These are phyloP conservation scores for Clepsis dumicolana DNA, from an alignment of 2,888 invertebrate species.

Conservation along the genomic window DNA sequence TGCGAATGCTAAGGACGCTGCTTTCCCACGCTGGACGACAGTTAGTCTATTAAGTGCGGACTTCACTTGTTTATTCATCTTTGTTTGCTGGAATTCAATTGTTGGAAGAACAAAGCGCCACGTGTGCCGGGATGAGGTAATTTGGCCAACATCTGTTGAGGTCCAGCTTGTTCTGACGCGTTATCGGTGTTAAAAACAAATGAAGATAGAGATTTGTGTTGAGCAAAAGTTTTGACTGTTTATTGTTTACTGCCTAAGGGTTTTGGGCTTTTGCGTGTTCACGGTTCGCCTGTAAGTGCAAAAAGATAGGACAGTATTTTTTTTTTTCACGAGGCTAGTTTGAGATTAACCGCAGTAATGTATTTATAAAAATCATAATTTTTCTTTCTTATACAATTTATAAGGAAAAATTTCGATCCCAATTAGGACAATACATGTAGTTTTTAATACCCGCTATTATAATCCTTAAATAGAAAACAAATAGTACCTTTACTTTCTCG, in stretches of 20 bases:
- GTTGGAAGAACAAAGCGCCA: constrained; percentile 73
- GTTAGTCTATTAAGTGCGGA: constrained; percentile 74
- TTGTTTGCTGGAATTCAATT: constrained; percentile 56
- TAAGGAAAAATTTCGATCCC: no score
- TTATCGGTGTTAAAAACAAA: constrained; percentile 45
- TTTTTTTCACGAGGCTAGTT: no score
- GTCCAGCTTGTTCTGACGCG: constrained; percentile 51
- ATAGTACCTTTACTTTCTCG: neutral
- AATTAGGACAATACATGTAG: no score
- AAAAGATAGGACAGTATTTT: no score
- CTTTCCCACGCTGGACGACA: constrained; percentile 72
- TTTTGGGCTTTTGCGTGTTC: neutral
- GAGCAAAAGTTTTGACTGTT: neutral
- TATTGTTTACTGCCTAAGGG: neutral
- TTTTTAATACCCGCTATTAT: no score
- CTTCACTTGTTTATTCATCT: constrained; percentile 67
- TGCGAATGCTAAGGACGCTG: constrained; percentile 69
- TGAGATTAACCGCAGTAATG: no score
- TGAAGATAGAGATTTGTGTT: neutral
- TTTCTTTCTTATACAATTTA: no score
- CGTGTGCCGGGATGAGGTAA: constrained; percentile 61
- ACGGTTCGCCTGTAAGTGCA: no score
- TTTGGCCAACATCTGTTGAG: constrained; percentile 68
- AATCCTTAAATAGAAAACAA: no score
- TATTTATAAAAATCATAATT: no score